phyloP scores from a whole-genome alignment of 2,797 vertebrate genomes.

The Malurus leucopterus region DNA sequence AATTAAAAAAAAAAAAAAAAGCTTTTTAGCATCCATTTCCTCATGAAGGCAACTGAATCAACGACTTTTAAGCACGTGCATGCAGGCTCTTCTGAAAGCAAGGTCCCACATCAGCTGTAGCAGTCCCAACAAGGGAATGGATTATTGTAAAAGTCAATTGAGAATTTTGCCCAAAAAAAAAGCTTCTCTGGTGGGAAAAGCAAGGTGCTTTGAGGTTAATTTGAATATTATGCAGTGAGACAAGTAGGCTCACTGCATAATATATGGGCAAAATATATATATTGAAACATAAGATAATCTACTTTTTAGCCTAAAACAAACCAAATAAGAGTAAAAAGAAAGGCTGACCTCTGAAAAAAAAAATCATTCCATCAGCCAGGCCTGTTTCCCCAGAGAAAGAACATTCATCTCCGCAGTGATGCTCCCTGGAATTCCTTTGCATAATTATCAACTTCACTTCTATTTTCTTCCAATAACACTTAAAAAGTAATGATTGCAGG shows the following conservation, averaged over 20 bases:
- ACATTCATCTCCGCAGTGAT: rapidly evolving
- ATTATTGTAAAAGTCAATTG: not conserved
- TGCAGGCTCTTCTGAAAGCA: not conserved
- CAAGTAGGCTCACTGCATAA: not conserved
- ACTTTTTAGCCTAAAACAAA: not conserved
- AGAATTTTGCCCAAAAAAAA: not conserved
- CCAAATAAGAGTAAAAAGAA: not conserved
- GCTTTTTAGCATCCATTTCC: not conserved
- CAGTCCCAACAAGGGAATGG: rapidly evolving
- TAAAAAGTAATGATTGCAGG: not conserved
- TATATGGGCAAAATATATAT: not conserved
- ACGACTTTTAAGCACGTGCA: not conserved
- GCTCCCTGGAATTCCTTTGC: not conserved
- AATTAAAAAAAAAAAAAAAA: not conserved
- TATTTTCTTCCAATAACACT: not conserved
- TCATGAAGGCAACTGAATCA: not conserved
- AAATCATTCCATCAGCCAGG: not conserved
- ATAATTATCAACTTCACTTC: not conserved
- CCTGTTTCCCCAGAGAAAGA: not conserved
- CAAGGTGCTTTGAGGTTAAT: not conserved
- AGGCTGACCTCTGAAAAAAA: not conserved
- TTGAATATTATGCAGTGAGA: not conserved
- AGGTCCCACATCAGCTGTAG: not conserved
- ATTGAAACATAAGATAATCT: not conserved
- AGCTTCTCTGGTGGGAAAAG: not conserved